Conservation (phyloP, 2,113 vertebrate species). For the Lophochroa leadbeateri region DNA sequence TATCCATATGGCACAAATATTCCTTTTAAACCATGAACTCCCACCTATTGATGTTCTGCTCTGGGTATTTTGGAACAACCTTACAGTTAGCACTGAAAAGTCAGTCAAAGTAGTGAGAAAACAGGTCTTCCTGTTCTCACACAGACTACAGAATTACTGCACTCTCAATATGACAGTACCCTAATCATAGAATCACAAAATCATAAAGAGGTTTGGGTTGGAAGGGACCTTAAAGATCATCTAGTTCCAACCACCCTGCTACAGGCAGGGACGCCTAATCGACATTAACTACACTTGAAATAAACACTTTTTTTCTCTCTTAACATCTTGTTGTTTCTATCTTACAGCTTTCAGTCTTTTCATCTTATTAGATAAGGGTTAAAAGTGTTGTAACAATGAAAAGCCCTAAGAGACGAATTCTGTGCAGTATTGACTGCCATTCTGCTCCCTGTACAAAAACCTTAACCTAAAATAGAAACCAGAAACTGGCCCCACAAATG, state of each 20-base stretch:
- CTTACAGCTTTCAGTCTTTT: neutral
- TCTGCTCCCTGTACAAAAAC: neutral
- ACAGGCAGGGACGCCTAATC: neutral
- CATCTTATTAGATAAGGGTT: neutral
- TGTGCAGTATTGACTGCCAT: neutral
- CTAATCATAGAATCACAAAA: neutral
- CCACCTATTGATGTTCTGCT: neutral
- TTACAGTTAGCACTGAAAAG: neutral
- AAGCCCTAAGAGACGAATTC: accelerated
- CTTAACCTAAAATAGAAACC: neutral
- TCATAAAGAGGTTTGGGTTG: neutral
- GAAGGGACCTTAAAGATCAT: neutral
- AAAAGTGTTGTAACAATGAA: neutral
- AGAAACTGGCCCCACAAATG: neutral
- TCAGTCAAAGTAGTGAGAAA: neutral
- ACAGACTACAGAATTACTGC: accelerated
- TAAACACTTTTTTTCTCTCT: neutral
- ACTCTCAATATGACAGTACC: neutral
- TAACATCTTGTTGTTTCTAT: neutral
- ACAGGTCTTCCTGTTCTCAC: neutral
- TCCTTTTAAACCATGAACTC: neutral
- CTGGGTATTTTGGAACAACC: neutral
- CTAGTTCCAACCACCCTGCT: neutral
- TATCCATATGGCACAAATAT: neutral
- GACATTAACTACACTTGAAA: neutral